Evolutionary conservation across 2,113 vertebrate species (phyloP), one percentile per base, ranked within the genome.

Genomic region (Tringa solitaria): DNA sequence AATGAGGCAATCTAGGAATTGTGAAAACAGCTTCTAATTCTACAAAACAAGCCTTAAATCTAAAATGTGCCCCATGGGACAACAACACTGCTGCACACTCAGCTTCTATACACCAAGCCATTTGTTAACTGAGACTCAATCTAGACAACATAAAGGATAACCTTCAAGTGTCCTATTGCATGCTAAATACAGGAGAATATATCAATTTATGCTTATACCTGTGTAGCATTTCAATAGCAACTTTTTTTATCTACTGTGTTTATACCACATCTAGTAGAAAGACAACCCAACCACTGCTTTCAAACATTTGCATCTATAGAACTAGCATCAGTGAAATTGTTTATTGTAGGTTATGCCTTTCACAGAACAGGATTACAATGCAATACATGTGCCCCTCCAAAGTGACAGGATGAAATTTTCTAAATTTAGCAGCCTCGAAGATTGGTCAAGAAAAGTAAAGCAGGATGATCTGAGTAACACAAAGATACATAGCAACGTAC

Each of bases 1-100:
- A 95, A 96, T 89, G 83, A 96, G 27, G 65, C 83, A 91, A 90
- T 74, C 72, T 3, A 67, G 24, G 72, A 90, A 78, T 56, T 91
- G 73, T 60, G 80, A 84, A 93, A 95, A 87, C 64, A 84, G 60
- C 41, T 84, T 78, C 83, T 81, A 93, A 90, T 88, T 85, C 88
- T 74, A 59, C 85, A 86, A 74, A 92, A 88, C 56, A 93, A 88
- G 53, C 59, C 69, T 81, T 78, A 91, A 80, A 86, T 80, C 35
- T 77, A 56, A 96, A 80, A 90, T 28, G 51, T 60, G 43, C 27
- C 94, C 57, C 89, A 41, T 10, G 74, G 77, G 91, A 93, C 43
- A 84, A 33, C 6, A 72, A 10, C 2, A 1, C 39, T 45, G 65
- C 81, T 63, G 54, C 69, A 84, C 35, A 33, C 39, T 84, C 86